Base-by-base conservation (phyloP, 1,140 invertebrate species). In the Drosophila nikananu region DNA sequence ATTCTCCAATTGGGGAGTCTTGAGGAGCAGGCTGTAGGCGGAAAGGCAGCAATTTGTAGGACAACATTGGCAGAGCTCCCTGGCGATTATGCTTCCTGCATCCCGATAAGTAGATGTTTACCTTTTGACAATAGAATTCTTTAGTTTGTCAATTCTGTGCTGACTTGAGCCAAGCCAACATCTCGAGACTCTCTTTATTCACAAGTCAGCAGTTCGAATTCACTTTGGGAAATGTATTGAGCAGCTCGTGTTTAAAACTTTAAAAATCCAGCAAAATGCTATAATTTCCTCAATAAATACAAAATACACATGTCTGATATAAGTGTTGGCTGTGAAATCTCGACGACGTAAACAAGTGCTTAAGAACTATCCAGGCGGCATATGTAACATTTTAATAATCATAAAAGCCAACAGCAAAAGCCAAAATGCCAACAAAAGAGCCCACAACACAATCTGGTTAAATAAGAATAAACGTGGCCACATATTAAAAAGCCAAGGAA, bases 381-480 rank as follows among this genome's bases (percentile, higher is more conserved):
- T 87, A 66, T 86, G 83, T 73, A 87, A 74, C 72, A 83, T 87
- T 83, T 87, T 80, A 83, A 87, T 87, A 89, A 84, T 89, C 81
- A 78, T 83, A 77, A 89, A 84, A 89, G 84, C 84, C 74, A 89
- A 81, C 84, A 75, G 63, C 72, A 57, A 68, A 70, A 67, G 62
- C 76, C 65, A 77, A 80, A 83, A 55, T 19, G 63, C 49, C 15
- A 77, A 52, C 64, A 49, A 54, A 55, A 6, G 37, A 39, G 39
- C 25, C 63, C 73, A 74, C 68, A 67, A 75, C 51, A 59, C 51
- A 77, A 89, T 71, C 84, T 81, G 64, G 70, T 72, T 80, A 54
- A 74, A 79, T 66, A 77, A 72, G 65, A 59, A 73, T 77, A 74
- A 86, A 80, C 80, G 77, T 55, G 80, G 63, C 60, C 77, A 89